Conservation (phyloP, 2,888 invertebrate genomes). For the Pedicia rivosa region DNA sequence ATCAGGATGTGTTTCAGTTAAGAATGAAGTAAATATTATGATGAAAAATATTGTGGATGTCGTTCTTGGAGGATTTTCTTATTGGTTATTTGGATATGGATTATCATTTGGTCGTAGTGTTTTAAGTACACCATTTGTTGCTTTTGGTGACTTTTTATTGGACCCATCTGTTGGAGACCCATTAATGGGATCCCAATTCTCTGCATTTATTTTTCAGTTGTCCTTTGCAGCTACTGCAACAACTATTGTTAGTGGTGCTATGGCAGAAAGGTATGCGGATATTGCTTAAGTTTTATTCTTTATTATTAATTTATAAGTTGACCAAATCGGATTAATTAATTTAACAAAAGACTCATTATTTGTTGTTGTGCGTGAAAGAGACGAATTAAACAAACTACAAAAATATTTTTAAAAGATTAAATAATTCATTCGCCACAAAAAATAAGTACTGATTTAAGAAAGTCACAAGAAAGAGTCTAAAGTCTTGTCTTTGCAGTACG, state of each 20-base stretch:
- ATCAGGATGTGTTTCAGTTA: conserved; percentile 80
- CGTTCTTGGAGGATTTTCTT: conserved; percentile 72
- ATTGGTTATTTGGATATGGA: conserved; percentile 91
- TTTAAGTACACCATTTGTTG: conserved; percentile 63
- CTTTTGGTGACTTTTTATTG: conserved; percentile 67
- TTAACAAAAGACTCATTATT: too few species aligned
- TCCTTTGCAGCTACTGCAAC: conserved; percentile 77
- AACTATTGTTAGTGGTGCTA: conserved; percentile 84
- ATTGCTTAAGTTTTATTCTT: too few species aligned
- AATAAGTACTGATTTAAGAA: too few species aligned
- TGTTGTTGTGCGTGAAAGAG: too few species aligned
- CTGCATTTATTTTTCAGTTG: conserved; percentile 79
- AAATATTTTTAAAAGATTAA: too few species aligned
- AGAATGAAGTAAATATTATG: conserved; percentile 95
- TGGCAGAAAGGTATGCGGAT: conserved; percentile 77
- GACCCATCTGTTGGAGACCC: conserved; percentile 59
- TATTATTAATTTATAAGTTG: too few species aligned
- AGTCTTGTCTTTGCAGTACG: too few species aligned
- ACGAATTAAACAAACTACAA: too few species aligned
- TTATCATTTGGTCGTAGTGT: conserved; percentile 69
- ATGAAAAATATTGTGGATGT: conserved; percentile 93
- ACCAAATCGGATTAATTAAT: too few species aligned
- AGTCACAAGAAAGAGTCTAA: too few species aligned
- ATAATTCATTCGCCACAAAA: too few species aligned
- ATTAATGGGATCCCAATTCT: conserved; percentile 70